These are phyloP conservation scores for Synanthedon tipuliformis DNA, from an alignment of 2,888 invertebrate genomes.

Conservation along the genomic window DNA sequence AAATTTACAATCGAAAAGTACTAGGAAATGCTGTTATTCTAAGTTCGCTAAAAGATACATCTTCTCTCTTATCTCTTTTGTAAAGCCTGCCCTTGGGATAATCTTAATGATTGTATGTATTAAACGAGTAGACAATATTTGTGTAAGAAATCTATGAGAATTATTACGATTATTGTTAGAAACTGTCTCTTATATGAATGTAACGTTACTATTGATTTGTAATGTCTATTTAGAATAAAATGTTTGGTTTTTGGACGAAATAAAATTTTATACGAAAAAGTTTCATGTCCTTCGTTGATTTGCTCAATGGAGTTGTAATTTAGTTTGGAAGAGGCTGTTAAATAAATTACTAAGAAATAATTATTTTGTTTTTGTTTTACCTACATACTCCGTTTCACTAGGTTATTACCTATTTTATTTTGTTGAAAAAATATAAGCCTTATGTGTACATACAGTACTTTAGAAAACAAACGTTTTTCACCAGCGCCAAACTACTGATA, in stretches of 20 bases:
- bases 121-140: conserved; percentile 53
- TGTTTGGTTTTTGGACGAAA: conserved; percentile 28
- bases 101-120: conserved; percentile 6
- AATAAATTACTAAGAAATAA: conserved; percentile 47
- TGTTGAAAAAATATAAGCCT: too few species aligned
- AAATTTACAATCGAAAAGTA: too few species aligned
- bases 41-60: too few species aligned
- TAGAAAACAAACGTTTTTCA: too few species aligned
- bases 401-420: too few species aligned
- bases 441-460: too few species aligned
- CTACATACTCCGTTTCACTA: neutral
- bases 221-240: conserved; percentile 33
- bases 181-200: conserved; percentile 4
- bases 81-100: neutral
- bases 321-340: conserved; percentile 53
- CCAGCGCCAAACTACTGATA: too few species aligned
- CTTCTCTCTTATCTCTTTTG: too few species aligned
- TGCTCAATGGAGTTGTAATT: conserved; percentile 57
- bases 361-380: conserved; percentile 3
- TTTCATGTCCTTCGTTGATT: conserved; percentile 51
- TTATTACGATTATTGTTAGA: conserved; percentile 6
- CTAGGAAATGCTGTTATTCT: too few species aligned
- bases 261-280: conserved; percentile 55
- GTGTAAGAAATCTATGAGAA: conserved; percentile 35
- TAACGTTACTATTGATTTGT: conserved; percentile 13